These are phyloP conservation scores for Brachionus angularis DNA, from an alignment of 1,140 invertebrate species.

Conservation along the genomic window DNA sequence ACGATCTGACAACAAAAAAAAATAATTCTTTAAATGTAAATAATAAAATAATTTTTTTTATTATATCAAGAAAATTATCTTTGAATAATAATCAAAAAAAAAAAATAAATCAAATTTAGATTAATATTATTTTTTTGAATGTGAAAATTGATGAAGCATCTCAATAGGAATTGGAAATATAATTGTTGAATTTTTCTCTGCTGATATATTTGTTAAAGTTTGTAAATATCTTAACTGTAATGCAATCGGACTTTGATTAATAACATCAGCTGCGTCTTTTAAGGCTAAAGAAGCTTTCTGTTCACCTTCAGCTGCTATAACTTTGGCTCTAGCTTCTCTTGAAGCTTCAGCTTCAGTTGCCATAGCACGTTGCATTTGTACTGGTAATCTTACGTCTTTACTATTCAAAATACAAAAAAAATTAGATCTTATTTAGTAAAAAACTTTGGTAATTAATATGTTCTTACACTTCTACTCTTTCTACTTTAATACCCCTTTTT, in stretches of 20 bases:
- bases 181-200: conserved; percentile 96
- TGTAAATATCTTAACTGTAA: conserved; percentile 73
- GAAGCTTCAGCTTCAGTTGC: conserved; percentile 53
- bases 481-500: conserved; percentile 37
- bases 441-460: too few species aligned
- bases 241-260: conserved; percentile 65
- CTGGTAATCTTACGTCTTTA: conserved; percentile 49
- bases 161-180: conserved; percentile 92
- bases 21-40: too few species aligned
- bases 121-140: neutral
- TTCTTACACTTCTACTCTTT: conserved; percentile 39
- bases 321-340: conserved; percentile 53
- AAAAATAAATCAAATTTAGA: neutral
- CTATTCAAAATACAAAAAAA: neutral
- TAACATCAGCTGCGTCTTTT: conserved; percentile 39
- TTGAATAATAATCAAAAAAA: neutral
- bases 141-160: conserved; percentile 63
- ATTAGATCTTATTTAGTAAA: neutral
- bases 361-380: conserved; percentile 52
- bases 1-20: too few species aligned
- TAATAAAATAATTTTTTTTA: too few species aligned
- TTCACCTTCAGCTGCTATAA: conserved; percentile 46
- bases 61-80: neutral
- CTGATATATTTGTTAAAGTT: conserved; percentile 87
- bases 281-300: conserved; percentile 42